These are phyloP conservation scores for Trachythela sp. DNA, from an alignment of 64 coral and sea anemone species.

Conservation along the genomic window DNA sequence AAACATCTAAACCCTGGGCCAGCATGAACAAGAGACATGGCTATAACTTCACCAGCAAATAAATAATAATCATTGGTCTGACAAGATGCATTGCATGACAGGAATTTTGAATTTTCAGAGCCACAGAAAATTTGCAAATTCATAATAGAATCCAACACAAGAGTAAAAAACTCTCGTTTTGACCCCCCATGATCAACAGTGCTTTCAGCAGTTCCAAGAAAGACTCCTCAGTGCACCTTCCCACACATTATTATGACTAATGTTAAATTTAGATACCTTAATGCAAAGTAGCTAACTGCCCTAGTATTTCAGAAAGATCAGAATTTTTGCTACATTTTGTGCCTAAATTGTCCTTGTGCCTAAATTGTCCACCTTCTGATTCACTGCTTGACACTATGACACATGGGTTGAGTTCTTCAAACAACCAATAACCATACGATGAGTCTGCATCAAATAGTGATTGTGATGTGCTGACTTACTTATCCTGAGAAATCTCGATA, in stretches of 20 bases:
- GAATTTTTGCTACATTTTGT: no score
- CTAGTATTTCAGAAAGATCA: neutral
- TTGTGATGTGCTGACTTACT: neutral
- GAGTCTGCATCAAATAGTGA: constrained; percentile 14
- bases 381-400: neutral
- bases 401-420: neutral
- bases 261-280: neutral
- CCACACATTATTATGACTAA: no score
- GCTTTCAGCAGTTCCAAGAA: neutral
- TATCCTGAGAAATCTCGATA: no score
- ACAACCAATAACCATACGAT: no score
- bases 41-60: neutral
- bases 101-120: neutral
- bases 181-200: neutral
- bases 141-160: no score
- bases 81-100: neutral
- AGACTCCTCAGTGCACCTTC: neutral
- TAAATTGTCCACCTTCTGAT: neutral
- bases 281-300: neutral
- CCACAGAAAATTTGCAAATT: no score
- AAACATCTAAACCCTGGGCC: no score
- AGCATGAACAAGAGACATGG: constrained; percentile 9
- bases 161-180: no score
- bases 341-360: neutral
- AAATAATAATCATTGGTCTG: neutral